Evolutionary conservation across 2,113 vertebrate genomes (phyloP), one percentile per base, ranked within the genome.

Genomic region (Forbesichthys papilliferus): DNA sequence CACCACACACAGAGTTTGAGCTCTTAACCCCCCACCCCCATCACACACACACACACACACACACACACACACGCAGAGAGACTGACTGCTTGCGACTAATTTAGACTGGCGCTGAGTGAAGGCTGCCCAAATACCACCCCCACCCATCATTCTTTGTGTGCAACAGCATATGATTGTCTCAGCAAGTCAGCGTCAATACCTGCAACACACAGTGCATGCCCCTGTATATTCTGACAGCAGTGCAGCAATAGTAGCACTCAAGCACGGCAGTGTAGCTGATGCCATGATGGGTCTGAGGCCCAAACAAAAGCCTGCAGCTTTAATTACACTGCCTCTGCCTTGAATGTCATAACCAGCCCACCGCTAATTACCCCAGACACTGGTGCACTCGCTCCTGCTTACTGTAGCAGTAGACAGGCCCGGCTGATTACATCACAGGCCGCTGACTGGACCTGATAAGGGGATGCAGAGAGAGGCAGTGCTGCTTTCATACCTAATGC

Each of bases 101-200:
- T 88, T 78, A 75, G 49, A 74, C 70, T 64, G 77, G 71, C 64
- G 76, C 74, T 74, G 66, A 63, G 75, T 73, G 52, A 56, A 79
- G 71, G 74, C 59, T 73, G 42, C 81, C 69, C 68, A 61, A 27
- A 51, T 52, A 33, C 48, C 67, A 3, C 33, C 27, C 27, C 27
- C 33, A 11, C 58, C 52, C 57, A 9, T 8, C 34, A 49, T 34
- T 36, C 6, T 67, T 66, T 68, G 80, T 67, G 68, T 77, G 60
- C 65, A 61, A 53, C 61, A 79, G 66, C 71, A 70, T 80, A 48
- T 84, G 84, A 84, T 83, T 86, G 82, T 87, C 86, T 90, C 48
- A 83, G 79, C 81, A 84, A 79, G 64, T 87, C 80, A 55, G 46
- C 69, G 57, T 74, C 42, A 5, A 48, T 64, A 84, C 82, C 80